Evolutionary conservation across 2,888 invertebrate species (phyloP).

Genomic region (Cosmorhoe ocellata): DNA sequence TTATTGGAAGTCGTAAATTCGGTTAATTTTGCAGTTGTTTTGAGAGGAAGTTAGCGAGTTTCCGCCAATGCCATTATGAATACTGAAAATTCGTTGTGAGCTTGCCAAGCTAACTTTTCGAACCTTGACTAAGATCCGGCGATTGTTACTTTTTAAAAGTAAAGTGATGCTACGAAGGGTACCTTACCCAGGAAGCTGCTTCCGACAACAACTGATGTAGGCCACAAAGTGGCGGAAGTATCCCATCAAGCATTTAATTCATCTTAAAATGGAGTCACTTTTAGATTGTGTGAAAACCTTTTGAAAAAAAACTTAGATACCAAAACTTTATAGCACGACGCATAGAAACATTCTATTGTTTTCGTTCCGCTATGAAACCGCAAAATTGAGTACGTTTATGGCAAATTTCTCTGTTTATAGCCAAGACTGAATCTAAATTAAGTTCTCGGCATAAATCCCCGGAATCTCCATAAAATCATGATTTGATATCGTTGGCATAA

Average conservation of each 20-base stretch:
- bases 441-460: constrained; percentile 17
- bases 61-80: background rate
- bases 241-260: background rate
- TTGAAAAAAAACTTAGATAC: no score
- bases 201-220: constrained; percentile 5
- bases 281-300: no score
- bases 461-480: constrained; percentile 21
- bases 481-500: constrained; percentile 17
- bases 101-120: no score
- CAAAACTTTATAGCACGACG: no score
- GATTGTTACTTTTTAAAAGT: no score
- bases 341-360: background rate
- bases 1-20: constrained; percentile 21
- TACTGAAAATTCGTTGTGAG: no score
- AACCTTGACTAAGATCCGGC: no score
- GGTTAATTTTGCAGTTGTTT: constrained; percentile 10
- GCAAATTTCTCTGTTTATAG: constrained; percentile 19
- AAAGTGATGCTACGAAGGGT: background rate
- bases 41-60: background rate
- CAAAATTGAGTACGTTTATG: constrained; percentile 14
- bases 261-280: background rate
- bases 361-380: constrained; percentile 1
- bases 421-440: constrained; percentile 19
- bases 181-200: background rate
- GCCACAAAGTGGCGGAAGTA: constrained; percentile 1